phyloP scores from a whole-genome alignment of 2,888 invertebrate species.

The Tipula vernalis region DNA sequence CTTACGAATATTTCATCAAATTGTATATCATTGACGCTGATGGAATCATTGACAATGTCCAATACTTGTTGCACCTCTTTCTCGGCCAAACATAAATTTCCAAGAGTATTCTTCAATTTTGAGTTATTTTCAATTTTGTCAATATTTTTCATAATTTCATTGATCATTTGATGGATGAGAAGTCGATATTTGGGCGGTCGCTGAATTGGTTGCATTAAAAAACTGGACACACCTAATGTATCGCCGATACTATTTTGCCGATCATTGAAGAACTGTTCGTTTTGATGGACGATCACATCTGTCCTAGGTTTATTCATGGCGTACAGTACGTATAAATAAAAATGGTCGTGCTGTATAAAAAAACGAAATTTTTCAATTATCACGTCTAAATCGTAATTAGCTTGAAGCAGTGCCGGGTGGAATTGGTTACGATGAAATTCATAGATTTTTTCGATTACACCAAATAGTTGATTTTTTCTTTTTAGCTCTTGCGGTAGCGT shows the following conservation, averaged over 20 bases:
- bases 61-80: background rate
- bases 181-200: background rate
- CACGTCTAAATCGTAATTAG: background rate
- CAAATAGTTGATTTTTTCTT: slow-evolving; percentile 52
- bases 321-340: background rate
- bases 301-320: background rate
- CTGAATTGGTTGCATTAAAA: background rate
- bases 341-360: background rate
- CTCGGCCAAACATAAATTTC: background rate
- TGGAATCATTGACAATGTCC: background rate
- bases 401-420: background rate
- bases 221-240: background rate
- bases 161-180: background rate
- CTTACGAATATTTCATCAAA: background rate
- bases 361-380: background rate
- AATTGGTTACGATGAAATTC: slow-evolving; percentile 59
- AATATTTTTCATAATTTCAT: background rate
- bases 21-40: background rate
- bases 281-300: background rate
- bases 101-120: background rate
- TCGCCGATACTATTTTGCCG: background rate
- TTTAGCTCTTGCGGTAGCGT: slow-evolving; percentile 30
- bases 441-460: slow-evolving; percentile 86
- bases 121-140: background rate
- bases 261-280: background rate